phyloP scores from a whole-genome alignment of 1,140 invertebrate genomes.

The Drosophila ogumai region DNA sequence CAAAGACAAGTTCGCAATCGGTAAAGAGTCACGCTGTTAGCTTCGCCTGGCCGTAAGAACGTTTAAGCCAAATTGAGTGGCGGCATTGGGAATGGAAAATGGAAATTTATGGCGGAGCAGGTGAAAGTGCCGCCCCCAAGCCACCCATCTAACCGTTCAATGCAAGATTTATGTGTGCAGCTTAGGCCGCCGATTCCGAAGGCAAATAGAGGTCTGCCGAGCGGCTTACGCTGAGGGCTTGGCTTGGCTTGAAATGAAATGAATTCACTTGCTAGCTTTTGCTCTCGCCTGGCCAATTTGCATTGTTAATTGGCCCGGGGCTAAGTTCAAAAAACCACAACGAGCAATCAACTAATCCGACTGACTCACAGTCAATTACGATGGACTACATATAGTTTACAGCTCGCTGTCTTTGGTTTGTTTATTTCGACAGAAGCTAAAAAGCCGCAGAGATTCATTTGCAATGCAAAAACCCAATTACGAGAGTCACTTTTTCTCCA shows the following conservation, averaged over 20 bases:
- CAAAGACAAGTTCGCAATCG: neutral
- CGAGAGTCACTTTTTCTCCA: slow-evolving; percentile 12
- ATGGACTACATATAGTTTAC: slow-evolving; percentile 22
- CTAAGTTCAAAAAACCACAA: slow-evolving; percentile 36
- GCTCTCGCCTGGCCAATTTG: slow-evolving; percentile 25
- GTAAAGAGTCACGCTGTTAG: neutral
- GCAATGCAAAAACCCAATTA: slow-evolving; percentile 61
- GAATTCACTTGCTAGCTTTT: slow-evolving; percentile 31
- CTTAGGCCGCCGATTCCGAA: slow-evolving; percentile 44
- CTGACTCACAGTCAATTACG: slow-evolving; percentile 31
- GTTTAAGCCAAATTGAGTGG: slow-evolving; percentile 72
- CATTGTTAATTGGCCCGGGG: slow-evolving; percentile 61
- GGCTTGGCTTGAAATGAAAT: slow-evolving; percentile 15
- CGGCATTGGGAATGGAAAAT: slow-evolving; percentile 42
- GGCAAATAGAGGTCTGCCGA: slow-evolving; percentile 6
- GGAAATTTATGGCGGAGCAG: slow-evolving; percentile 71
- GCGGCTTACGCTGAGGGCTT: slow-evolving; percentile 8
- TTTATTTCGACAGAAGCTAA: slow-evolving; percentile 41
- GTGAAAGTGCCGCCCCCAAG: slow-evolving; percentile 59
- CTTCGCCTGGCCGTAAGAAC: slow-evolving; percentile 23
- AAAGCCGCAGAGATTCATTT: slow-evolving; percentile 46
- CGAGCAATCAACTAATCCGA: slow-evolving; percentile 52
- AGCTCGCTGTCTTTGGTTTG: slow-evolving; percentile 11
- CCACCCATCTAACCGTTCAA: slow-evolving; percentile 23
- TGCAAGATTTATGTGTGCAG: slow-evolving; percentile 58